Conservation (phyloP, 37 sponge, comb jelly and placozoan species). For the Beroe forskalii region DNA sequence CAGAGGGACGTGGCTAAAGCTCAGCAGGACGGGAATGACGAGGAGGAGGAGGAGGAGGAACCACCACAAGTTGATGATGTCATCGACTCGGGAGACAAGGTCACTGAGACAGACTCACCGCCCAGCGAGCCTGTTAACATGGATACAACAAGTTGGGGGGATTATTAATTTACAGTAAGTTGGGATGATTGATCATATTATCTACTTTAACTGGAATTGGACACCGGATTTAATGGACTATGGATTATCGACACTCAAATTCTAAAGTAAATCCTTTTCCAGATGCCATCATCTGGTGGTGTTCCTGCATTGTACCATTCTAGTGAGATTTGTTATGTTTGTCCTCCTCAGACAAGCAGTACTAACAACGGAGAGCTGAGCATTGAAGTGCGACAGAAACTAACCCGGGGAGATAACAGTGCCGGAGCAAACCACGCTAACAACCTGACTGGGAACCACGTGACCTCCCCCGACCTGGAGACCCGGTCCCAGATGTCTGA, state of each 20-base stretch:
- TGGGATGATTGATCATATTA: too few species aligned
- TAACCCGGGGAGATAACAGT: background rate
- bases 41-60: background rate
- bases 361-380: background rate
- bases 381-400: constrained; percentile 26
- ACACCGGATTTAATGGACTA: too few species aligned
- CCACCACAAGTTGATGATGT: background rate
- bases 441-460: background rate
- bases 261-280: too few species aligned
- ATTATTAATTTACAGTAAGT: too few species aligned
- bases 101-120: background rate
- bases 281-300: too few species aligned
- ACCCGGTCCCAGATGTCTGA: constrained; percentile 18
- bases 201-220: too few species aligned
- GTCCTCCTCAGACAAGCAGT: background rate
- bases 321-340: too few species aligned
- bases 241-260: too few species aligned
- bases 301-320: too few species aligned
- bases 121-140: background rate
- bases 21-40: background rate
- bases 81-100: background rate
- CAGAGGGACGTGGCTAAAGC: constrained; percentile 1
- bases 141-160: too few species aligned
- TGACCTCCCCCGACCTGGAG: constrained; percentile 31
- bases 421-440: background rate